Conservation (phyloP, 1,140 invertebrate species). For the Lordiphosa collinella region DNA sequence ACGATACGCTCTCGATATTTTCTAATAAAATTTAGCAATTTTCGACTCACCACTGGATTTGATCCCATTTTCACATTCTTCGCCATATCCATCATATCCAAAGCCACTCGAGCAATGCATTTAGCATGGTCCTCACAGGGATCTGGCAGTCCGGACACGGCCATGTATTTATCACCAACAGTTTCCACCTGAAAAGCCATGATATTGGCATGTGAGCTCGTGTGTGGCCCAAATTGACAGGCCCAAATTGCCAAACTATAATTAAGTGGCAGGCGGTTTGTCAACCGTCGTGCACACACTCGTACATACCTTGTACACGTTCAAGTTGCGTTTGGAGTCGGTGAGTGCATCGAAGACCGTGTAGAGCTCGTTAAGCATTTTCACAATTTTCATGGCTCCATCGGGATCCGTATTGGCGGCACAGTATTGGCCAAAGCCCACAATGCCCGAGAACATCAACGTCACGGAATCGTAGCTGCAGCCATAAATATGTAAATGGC, state of each 20-base stretch:
- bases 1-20: no score
- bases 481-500: conserved; percentile 24
- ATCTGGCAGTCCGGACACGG: conserved; percentile 97
- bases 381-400: conserved; percentile 95
- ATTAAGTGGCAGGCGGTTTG: conserved; percentile 43
- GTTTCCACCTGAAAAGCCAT: conserved; percentile 92
- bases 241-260: conserved; percentile 45
- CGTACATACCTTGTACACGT: conserved; percentile 95
- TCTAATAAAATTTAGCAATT: no score
- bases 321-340: conserved; percentile 93
- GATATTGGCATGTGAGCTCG: not conserved
- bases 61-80: conserved; percentile 92
- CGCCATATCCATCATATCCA: conserved; percentile 98
- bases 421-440: conserved; percentile 94
- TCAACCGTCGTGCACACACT: not conserved
- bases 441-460: conserved; percentile 95
- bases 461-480: conserved; percentile 91
- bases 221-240: not conserved
- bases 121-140: conserved; percentile 93
- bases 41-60: conserved; percentile 88
- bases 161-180: conserved; percentile 99
- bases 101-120: conserved; percentile 94
- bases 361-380: conserved; percentile 94
- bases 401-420: conserved; percentile 90
- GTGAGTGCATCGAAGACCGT: conserved; percentile 95